Evolutionary conservation across 2,888 invertebrate genomes (phyloP).

Genomic region (Dilophus febrilis): DNA sequence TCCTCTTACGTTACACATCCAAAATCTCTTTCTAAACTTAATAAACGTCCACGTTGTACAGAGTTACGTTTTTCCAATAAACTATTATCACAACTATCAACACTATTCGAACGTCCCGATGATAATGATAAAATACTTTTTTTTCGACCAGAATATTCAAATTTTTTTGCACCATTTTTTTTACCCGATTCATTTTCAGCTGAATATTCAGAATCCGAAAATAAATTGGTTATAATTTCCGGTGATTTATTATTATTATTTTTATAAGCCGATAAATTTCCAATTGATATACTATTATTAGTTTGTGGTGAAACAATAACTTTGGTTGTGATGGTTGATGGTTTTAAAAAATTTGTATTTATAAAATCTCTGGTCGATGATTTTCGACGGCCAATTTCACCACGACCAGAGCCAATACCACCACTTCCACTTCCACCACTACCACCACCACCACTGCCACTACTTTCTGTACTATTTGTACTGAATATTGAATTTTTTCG

Average conservation of each 20-base stretch:
- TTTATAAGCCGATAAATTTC: neutral
- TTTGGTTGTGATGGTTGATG: neutral
- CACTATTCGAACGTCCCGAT: neutral
- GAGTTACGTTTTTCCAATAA: neutral
- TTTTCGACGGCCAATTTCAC: too few relatives aligned
- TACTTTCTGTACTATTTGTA: neutral
- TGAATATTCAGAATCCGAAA: neutral
- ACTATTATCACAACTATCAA: conserved; percentile 1
- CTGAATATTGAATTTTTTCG: neutral
- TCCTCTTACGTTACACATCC: conserved; percentile 3
- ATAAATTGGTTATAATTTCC: conserved; percentile 3
- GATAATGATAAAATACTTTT: neutral
- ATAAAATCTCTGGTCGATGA: too few relatives aligned
- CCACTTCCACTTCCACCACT: too few relatives aligned
- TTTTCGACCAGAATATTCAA: too few relatives aligned
- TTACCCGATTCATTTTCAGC: neutral
- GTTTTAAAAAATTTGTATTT: too few relatives aligned
- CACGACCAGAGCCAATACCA: too few relatives aligned
- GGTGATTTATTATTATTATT: conserved; percentile 1
- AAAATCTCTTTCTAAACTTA: conserved; percentile 4
- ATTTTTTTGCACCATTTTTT: too few relatives aligned
- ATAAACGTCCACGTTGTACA: conserved; percentile 1
- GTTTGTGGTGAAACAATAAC: neutral
- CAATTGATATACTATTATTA: too few relatives aligned
- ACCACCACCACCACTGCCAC: too few relatives aligned